These are phyloP conservation scores for Leuciscus waleckii DNA, from an alignment of 2,797 vertebrate species.

Conservation along the genomic window DNA sequence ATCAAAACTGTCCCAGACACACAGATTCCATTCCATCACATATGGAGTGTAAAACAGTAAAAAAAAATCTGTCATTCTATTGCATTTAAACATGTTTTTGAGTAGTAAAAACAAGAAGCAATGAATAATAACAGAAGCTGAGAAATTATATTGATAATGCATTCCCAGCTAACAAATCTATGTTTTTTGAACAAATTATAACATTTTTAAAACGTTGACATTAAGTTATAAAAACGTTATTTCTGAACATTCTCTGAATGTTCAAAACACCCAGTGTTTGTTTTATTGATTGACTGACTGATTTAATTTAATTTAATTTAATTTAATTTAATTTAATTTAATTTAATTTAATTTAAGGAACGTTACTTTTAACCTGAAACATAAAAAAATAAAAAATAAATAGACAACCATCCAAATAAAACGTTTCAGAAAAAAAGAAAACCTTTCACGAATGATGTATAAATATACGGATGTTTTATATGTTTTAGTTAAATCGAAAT, in stretches of 20 bases:
- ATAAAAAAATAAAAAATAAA: background rate
- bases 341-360: background rate
- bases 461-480: background rate
- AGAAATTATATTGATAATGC: background rate
- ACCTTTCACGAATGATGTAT: too few species aligned
- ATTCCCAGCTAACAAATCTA: background rate
- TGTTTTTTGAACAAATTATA: background rate
- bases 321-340: too few species aligned
- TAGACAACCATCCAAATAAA: background rate
- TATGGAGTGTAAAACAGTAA: background rate
- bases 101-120: background rate
- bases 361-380: background rate
- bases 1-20: background rate
- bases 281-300: background rate
- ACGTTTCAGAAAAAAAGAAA: background rate
- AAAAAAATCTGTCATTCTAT: background rate
- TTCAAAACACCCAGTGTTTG: background rate
- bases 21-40: conserved; percentile 5
- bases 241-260: background rate
- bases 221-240: background rate
- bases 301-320: too few species aligned
- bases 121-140: background rate
- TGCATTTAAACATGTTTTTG: background rate
- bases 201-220: background rate
- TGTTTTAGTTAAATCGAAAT: background rate